Conservation (phyloP, 2,113 vertebrate genomes). For the Protobothrops flavoviridis region DNA sequence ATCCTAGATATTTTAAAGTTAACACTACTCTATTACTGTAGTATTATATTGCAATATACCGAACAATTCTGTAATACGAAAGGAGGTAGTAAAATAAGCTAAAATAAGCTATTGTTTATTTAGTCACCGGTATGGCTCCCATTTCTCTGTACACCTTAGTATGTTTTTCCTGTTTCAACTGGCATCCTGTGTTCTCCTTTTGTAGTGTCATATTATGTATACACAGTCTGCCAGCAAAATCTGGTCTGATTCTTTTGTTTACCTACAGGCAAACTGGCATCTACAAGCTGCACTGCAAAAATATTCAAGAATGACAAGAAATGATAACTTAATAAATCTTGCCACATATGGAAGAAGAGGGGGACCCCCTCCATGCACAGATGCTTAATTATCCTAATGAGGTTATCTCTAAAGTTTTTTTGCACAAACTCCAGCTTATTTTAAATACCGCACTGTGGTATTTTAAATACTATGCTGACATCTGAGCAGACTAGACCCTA, state of each 20-base stretch:
- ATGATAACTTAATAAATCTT: conserved; percentile 54
- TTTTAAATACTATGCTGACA: conserved; percentile 20
- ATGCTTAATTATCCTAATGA: conserved; percentile 67
- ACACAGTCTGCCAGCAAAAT: conserved; percentile 34
- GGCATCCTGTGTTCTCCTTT: background rate
- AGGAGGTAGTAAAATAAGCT: background rate
- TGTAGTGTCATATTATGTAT: conserved; percentile 22
- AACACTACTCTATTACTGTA: background rate
- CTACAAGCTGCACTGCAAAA: conserved; percentile 22
- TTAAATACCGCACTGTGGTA: conserved; percentile 30
- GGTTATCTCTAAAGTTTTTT: conserved; percentile 57
- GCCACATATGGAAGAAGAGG: conserved; percentile 41
- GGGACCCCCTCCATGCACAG: conserved; percentile 40
- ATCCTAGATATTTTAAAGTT: background rate
- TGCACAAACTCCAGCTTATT: conserved; percentile 45
- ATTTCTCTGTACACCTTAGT: background rate
- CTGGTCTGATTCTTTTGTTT: conserved; percentile 28
- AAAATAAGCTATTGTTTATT: conserved; percentile 1
- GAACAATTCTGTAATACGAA: background rate
- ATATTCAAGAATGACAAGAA: conserved; percentile 42
- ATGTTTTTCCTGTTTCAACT: background rate
- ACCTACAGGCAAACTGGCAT: conserved; percentile 29
- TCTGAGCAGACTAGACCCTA: background rate
- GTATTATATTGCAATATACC: background rate
- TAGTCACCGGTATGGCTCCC: background rate